Evolutionary conservation across 2,888 invertebrate species (phyloP).

Genomic region (Ferrisia virgata): DNA sequence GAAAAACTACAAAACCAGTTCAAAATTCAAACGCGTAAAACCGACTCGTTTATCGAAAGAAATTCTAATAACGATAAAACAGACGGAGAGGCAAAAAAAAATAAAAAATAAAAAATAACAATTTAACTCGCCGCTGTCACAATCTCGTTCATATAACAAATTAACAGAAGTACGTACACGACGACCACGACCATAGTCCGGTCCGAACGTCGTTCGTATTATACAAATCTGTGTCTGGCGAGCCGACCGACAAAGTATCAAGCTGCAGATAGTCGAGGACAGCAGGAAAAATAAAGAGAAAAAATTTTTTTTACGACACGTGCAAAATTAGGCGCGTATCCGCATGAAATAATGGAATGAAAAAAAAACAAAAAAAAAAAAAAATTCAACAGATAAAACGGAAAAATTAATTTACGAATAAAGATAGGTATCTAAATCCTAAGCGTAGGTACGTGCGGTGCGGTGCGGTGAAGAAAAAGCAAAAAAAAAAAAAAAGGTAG

Average conservation of each 20-base stretch:
- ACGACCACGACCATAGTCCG: neutral
- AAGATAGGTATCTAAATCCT: too few relatives aligned
- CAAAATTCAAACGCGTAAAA: constrained; percentile 36
- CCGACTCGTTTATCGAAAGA: constrained; percentile 24
- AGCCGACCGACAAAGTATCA: neutral
- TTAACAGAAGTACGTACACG: neutral
- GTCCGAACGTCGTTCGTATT: neutral
- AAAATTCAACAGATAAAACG: too few relatives aligned
- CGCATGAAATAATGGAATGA: neutral
- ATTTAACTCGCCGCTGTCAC: neutral
- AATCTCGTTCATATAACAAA: neutral
- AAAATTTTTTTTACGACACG: neutral
- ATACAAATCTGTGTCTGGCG: neutral
- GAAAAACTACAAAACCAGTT: too few relatives aligned
- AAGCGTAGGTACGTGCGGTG: too few relatives aligned
- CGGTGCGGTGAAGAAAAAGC: too few relatives aligned
- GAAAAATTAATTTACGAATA: too few relatives aligned
- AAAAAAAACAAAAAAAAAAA: neutral
- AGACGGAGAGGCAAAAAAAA: too few relatives aligned
- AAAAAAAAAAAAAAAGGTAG: too few relatives aligned
- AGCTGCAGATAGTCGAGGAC: neutral
- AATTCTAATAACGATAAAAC: constrained; percentile 15
- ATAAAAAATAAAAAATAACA: neutral
- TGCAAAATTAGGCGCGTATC: neutral
- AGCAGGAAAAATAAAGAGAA: neutral